phyloP scores from a whole-genome alignment of 2,113 vertebrate species.

The Leucopternis melanops region DNA sequence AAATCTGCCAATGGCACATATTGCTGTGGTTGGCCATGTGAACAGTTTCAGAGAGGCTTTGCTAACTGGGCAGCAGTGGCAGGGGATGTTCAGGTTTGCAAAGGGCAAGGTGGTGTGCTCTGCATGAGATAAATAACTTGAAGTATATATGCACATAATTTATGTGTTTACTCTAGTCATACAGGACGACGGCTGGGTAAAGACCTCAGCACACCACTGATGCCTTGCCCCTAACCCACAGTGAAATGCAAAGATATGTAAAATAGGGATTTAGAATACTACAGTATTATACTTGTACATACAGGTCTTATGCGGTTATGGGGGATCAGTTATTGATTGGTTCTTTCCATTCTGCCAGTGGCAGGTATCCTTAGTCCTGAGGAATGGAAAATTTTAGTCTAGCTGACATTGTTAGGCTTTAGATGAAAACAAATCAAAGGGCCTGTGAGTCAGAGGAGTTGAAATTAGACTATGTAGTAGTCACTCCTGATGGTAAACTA shows the following conservation, averaged over 20 bases:
- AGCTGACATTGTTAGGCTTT: background rate
- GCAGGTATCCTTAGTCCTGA: background rate
- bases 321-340: background rate
- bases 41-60: background rate
- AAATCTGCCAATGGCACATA: fast-evolving
- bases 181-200: background rate
- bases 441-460: background rate
- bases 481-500: background rate
- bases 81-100: background rate
- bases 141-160: background rate
- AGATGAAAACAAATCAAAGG: background rate
- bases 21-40: background rate
- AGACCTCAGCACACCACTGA: background rate
- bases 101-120: background rate
- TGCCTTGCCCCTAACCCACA: background rate
- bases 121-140: too few relatives aligned
- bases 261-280: background rate
- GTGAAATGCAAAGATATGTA: background rate
- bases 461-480: background rate
- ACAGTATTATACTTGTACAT: background rate
- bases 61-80: background rate
- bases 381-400: background rate
- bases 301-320: fast-evolving
- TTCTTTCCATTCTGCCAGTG: background rate
- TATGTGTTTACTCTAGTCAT: background rate